Base-by-base conservation (phyloP, 2,888 invertebrate species). In the Zhengitettix transpicula region DNA sequence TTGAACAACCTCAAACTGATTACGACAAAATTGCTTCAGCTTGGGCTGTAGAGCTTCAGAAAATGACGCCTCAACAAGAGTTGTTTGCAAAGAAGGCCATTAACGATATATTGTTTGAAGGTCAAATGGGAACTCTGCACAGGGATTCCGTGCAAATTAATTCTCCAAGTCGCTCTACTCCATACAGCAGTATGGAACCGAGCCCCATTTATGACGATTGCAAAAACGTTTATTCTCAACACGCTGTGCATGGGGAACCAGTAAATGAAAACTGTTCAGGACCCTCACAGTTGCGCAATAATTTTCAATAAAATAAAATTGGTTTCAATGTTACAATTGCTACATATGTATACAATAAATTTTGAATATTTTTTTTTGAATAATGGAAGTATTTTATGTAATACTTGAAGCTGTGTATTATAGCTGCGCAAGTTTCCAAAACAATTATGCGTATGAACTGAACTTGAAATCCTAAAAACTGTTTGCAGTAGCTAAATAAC, bases 91-190 rank as follows among this genome's bases (percentile, higher is more conserved):
- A 62, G 40, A 64, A 64, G 54, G 60, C 59, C 28, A 62, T 64
- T 3, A 62, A 61, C 58, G 62, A 64, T 14, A 58, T 64, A 52
- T n/a, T 64, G 41, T 64, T 60, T 56, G 64, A 64, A 40, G 62
- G 59, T 15, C 59, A 56, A 44, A 57, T 64, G 60, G 62, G 59
- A 17, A 62, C 57, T 42, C 57, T 64, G n/a, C 57, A 59, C 17
- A 56, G 60, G 9, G 41, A 62, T 53, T 64, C 64, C 12, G 60
- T 64, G 15, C 15, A 59, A 55, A 60, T 62, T 47, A 12, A 47
- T n/a, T n/a, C 47, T 28, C 28, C 28, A 2, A 28, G 28, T 28
- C 3, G 28, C 28, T 47, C n/a, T 14, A 12, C 12, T 7, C n/a
- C 47, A n/a, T 14, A 47, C 9, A 7, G 5, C 47, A 14, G 12